Conservation (phyloP, 1,140 invertebrate genomes). For the Drosophila subpulchrella region DNA sequence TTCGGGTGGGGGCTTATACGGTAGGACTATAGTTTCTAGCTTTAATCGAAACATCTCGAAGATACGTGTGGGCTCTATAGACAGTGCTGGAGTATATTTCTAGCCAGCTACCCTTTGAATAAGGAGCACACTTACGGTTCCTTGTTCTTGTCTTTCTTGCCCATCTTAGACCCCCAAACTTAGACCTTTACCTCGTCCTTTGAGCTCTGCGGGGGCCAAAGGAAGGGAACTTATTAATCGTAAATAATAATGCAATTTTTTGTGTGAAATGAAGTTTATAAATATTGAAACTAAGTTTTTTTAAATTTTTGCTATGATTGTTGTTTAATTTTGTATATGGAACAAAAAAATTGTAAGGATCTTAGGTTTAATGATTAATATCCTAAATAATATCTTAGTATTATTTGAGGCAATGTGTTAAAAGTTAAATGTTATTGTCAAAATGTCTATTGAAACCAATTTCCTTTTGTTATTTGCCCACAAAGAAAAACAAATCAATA, state of each 20-base stretch:
- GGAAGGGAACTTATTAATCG: conserved; percentile 15
- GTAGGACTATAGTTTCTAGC: conserved; percentile 24
- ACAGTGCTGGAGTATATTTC: conserved; percentile 59
- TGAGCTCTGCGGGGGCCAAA: neutral
- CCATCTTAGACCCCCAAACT: conserved; percentile 56
- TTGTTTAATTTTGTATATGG: too few relatives aligned
- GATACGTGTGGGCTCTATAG: conserved; percentile 30
- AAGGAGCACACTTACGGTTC: conserved; percentile 74
- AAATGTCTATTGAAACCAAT: neutral
- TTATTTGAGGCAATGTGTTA: too few relatives aligned
- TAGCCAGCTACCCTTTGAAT: conserved; percentile 55
- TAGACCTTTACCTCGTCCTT: conserved; percentile 15
- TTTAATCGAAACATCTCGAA: conserved; percentile 28
- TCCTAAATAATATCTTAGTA: too few relatives aligned
- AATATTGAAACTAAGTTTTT: too few relatives aligned
- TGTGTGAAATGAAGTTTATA: too few relatives aligned
- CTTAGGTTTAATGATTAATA: too few relatives aligned
- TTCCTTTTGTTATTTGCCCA: conserved; percentile 1
- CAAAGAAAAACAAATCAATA: conserved; percentile 33
- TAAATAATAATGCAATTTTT: conserved; percentile 3
- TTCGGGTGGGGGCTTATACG: neutral
- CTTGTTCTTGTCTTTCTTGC: conserved; percentile 84
- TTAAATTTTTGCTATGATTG: too few relatives aligned
- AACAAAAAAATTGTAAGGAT: too few relatives aligned
- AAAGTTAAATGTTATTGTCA: too few relatives aligned